A percentile compares a stretch with the other conserved stretches of the same genome.
Evolutionary conservation across 2,797 vertebrate species (phyloP).

Genomic region (Zenarchopterus dispar): DNA sequence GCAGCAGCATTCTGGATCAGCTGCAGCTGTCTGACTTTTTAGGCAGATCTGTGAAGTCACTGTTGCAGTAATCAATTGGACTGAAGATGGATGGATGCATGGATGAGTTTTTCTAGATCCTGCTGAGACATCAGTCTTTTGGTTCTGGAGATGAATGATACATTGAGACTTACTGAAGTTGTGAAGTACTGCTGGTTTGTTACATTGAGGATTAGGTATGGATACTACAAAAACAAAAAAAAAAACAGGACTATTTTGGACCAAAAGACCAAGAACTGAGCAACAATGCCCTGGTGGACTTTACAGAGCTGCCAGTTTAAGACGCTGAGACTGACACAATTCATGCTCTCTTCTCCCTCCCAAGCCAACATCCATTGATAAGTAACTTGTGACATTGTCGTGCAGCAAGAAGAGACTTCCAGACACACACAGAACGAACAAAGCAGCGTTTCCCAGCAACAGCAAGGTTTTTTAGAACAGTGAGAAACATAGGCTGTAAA

Average conservation of each 20-base stretch:
- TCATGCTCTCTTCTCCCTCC: neutral
- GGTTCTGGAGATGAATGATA: no score
- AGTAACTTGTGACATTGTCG: no score
- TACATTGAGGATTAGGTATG: constrained; percentile 13
- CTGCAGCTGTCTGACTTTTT: no score
- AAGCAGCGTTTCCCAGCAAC: neutral
- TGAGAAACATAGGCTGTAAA: neutral
- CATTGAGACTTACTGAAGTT: constrained; percentile 46
- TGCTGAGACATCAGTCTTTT: no score
- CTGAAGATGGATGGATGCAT: no score
- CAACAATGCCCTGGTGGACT: neutral
- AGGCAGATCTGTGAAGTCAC: no score
- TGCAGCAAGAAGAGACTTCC: no score
- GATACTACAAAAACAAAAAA: neutral
- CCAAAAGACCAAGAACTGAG: no score
- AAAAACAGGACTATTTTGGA: neutral
- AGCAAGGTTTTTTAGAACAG: neutral
- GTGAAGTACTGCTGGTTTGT: constrained; percentile 11
- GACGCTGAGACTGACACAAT: neutral
- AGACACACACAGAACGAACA: no score
- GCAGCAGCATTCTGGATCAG: no score
- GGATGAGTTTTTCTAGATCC: no score
- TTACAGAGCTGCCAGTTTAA: neutral
- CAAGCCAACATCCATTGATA: neutral
- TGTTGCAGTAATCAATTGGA: no score